Percentiles rank a stretch among this genome's conserved stretches.
phyloP scores from a whole-genome alignment of 2,113 vertebrate genomes.

The Ovis canadensis region DNA sequence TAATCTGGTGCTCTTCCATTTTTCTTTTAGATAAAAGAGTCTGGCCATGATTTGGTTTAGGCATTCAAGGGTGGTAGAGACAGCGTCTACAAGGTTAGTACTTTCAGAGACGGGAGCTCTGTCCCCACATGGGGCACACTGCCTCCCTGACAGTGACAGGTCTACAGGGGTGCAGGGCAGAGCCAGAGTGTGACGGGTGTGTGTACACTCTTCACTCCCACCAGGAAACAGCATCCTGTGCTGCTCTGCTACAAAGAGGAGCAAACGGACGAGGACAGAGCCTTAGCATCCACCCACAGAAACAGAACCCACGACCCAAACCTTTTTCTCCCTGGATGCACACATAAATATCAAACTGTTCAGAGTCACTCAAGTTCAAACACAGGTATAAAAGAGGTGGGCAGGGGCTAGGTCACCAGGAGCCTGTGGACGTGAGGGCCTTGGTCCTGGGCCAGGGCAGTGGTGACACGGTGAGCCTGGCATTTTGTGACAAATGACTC shows the following conservation, averaged over 20 bases:
- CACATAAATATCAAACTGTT: not conserved
- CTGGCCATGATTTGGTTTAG: not conserved
- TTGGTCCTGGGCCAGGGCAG: not conserved
- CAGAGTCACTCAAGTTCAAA: not conserved
- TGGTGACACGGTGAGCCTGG: not conserved
- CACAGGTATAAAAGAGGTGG: not conserved
- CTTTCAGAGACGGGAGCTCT: not conserved
- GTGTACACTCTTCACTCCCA: rapidly evolving
- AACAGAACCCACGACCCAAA: not conserved
- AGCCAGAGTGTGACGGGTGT: rapidly evolving
- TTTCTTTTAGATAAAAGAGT: not conserved
- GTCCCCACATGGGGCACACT: not conserved
- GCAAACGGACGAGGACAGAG: rapidly evolving
- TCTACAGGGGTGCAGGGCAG: rapidly evolving
- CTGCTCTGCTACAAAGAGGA: not conserved
- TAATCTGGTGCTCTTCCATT: not conserved
- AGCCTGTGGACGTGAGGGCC: not conserved
- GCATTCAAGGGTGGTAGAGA: not conserved
- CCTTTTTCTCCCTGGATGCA: not conserved
- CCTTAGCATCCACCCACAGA: rapidly evolving
- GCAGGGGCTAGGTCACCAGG: not conserved
- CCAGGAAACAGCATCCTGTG: not conserved
- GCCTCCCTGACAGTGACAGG: rapidly evolving
- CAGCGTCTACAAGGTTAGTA: rapidly evolving
- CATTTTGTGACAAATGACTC: not conserved